Evolutionary conservation across 1,140 invertebrate genomes (phyloP).

Genomic region (Euglossa dilemma): DNA sequence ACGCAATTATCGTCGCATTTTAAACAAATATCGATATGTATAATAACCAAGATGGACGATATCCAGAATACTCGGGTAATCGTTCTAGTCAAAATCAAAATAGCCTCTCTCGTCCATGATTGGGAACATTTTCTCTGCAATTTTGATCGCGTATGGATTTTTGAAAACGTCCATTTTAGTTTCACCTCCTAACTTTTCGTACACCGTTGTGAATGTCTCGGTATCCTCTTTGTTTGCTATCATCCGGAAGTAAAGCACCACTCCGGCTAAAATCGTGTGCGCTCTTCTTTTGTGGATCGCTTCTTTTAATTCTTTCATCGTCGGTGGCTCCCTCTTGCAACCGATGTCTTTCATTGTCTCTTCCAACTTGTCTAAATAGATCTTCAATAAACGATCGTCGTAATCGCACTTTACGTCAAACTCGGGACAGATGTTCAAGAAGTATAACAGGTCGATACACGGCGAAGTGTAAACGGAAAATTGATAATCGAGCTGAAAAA

Average conservation of each 20-base stretch:
- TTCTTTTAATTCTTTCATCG: slow-evolving; percentile 53
- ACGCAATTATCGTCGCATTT: too few relatives aligned
- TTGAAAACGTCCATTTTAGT: slow-evolving; percentile 64
- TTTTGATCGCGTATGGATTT: slow-evolving; percentile 49
- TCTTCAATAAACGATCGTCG: slow-evolving; percentile 56
- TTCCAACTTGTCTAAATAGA: slow-evolving; percentile 52
- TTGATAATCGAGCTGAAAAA: slow-evolving; percentile 77
- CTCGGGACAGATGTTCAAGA: slow-evolving; percentile 77
- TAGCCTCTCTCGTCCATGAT: slow-evolving; percentile 61
- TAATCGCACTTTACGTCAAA: slow-evolving; percentile 53
- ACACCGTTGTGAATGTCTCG: slow-evolving; percentile 42
- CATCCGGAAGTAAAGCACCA: slow-evolving; percentile 66
- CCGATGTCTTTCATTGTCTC: slow-evolving; percentile 52
- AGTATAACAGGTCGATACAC: slow-evolving; percentile 80
- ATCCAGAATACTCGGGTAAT: neutral
- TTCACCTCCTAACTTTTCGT: slow-evolving; percentile 8
- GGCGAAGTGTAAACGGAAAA: slow-evolving; percentile 77
- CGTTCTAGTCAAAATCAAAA: slow-evolving; percentile 51
- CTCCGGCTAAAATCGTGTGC: slow-evolving; percentile 47
- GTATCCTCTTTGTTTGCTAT: slow-evolving; percentile 55
- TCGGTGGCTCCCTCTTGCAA: slow-evolving; percentile 58
- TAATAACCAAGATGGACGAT: too few relatives aligned
- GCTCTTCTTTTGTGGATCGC: slow-evolving; percentile 61
- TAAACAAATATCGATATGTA: too few relatives aligned
- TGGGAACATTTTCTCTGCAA: slow-evolving; percentile 55